Percentiles rank a stretch among this genome's conserved stretches.
phyloP scores from a whole-genome alignment of 2,888 invertebrate species.

The Pyrrhopygopsis socrates region DNA sequence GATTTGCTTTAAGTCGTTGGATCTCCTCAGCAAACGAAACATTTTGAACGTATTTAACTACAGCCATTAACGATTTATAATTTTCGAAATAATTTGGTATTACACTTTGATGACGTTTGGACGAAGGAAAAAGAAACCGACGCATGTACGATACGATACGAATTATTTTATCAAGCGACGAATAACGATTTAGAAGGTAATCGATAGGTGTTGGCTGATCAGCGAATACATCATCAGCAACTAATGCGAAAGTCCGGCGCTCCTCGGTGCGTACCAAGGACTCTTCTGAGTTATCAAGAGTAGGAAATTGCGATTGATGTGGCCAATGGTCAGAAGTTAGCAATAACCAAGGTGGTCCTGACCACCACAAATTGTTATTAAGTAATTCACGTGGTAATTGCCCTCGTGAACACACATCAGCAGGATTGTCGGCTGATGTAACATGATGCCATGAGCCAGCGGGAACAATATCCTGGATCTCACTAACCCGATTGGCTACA shows the following conservation, averaged over 20 bases:
- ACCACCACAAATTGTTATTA: constrained; percentile 41
- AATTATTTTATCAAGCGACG: background rate
- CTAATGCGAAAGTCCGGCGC: background rate
- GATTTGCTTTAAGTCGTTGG: background rate
- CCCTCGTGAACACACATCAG: constrained; percentile 51
- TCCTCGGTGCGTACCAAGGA: background rate
- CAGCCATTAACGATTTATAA: constrained; percentile 21
- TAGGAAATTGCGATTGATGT: background rate
- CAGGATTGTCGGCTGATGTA: constrained; percentile 48
- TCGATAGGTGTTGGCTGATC: background rate
- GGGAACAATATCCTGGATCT: constrained; percentile 54
- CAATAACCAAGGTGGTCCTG: constrained; percentile 24
- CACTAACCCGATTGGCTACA: constrained; percentile 66
- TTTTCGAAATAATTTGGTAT: constrained; percentile 1
- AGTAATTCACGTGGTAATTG: constrained; percentile 31
- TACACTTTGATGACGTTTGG: background rate
- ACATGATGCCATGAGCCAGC: constrained; percentile 51
- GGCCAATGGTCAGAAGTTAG: background rate
- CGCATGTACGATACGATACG: background rate
- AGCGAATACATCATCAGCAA: background rate
- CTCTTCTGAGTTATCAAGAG: background rate
- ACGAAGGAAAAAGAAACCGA: background rate
- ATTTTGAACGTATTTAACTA: constrained; percentile 18
- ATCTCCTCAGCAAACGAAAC: constrained; percentile 33
- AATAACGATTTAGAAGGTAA: background rate